Evolutionary conservation across 2,888 invertebrate genomes (phyloP).

Genomic region (Hydrotaea cyrtoneurina): DNA sequence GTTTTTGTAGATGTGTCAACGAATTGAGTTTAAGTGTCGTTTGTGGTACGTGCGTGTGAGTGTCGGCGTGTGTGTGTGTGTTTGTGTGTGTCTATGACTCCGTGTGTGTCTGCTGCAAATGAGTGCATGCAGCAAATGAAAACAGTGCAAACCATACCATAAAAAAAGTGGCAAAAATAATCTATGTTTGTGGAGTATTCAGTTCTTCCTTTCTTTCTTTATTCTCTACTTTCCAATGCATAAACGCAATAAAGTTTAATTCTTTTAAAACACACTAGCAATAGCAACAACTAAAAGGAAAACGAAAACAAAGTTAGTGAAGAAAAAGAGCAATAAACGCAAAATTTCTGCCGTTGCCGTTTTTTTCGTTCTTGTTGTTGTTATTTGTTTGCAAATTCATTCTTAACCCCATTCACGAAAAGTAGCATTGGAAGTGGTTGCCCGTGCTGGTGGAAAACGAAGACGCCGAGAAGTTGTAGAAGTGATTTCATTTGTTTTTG

Average conservation of each 20-base stretch:
- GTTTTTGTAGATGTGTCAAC: slow-evolving; percentile 51
- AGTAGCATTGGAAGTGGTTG: not conserved
- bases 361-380: not conserved
- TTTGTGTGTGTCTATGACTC: not conserved
- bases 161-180: slow-evolving; percentile 38
- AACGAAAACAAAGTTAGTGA: slow-evolving; percentile 26
- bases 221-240: not conserved
- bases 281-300: not conserved
- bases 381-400: slow-evolving; percentile 21
- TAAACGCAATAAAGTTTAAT: slow-evolving; percentile 51
- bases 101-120: slow-evolving; percentile 19
- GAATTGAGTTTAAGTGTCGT: slow-evolving; percentile 54
- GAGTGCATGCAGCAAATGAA: slow-evolving; percentile 27
- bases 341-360: not conserved
- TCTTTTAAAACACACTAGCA: slow-evolving; percentile 45
- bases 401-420: slow-evolving; percentile 22
- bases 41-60: slow-evolving; percentile 24
- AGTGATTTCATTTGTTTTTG: slow-evolving; percentile 25
- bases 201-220: not conserved
- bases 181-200: slow-evolving; percentile 48
- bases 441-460: not conserved
- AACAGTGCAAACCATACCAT: not conserved
- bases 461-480: not conserved
- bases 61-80: slow-evolving; percentile 16
- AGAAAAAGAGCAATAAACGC: not conserved